Evolutionary conservation across 1,140 invertebrate genomes (phyloP).

Genomic region (Diploscapter pachys): DNA sequence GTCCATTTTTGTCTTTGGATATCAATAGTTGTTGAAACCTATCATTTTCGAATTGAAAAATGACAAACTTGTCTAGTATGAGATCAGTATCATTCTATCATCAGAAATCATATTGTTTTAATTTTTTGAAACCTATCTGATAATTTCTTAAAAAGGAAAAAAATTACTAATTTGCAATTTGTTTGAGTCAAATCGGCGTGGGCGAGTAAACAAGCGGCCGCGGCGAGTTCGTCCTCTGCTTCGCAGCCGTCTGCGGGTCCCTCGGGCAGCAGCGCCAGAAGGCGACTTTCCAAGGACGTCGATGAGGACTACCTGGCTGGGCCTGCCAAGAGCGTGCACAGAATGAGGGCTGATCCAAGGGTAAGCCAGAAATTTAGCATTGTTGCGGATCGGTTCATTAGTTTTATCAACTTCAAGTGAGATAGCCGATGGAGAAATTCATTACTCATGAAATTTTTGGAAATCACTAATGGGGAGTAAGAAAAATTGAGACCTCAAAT

Average conservation of each 20-base stretch:
- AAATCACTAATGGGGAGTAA: no score
- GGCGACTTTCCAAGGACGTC: constrained; percentile 38
- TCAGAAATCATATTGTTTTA: no score
- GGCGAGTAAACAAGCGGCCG: neutral
- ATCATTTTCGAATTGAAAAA: no score
- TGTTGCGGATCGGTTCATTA: neutral
- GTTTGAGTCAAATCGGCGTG: neutral
- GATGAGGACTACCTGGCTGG: constrained; percentile 68
- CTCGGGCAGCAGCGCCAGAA: constrained; percentile 1
- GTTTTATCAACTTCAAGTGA: no score
- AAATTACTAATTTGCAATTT: neutral
- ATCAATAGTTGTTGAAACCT: neutral
- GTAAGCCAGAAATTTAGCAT: constrained; percentile 65
- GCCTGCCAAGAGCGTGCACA: constrained; percentile 72
- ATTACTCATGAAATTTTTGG: no score
- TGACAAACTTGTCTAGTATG: no score
- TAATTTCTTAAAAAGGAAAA: neutral
- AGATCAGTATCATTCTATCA: no score
- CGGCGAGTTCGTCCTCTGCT: neutral
- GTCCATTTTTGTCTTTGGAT: no score
- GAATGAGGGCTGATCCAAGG: constrained; percentile 89
- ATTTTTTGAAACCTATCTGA: neutral
- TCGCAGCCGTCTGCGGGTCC: neutral
- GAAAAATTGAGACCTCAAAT: no score
- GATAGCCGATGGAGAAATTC: neutral